Evolutionary conservation across 2,888 invertebrate genomes (phyloP), one percentile per base, ranked within the genome.

Genomic region (Anticlea derivata): DNA sequence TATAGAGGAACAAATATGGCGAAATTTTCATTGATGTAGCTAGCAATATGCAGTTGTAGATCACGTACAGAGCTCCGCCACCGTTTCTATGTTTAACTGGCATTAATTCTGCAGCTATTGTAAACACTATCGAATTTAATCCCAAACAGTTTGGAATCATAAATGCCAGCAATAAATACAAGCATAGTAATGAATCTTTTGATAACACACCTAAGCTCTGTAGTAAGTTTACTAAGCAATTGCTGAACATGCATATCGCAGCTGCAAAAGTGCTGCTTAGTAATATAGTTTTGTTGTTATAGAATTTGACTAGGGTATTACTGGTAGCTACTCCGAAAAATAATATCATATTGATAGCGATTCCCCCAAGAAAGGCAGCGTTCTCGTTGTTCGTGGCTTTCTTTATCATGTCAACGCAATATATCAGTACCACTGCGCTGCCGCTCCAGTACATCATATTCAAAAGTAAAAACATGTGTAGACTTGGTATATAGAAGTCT

Each of bases 11-110:
- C 10, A 63, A 47, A 47, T 63, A 63, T 0, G 61, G 61, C 0
- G 59, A 52, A 12, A 61, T 3, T 55, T 61, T 63, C 5, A 63
- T 41, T 5, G 59, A 54, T 2, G 54, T 45, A 0, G 59, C 34
- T 12, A 58, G 58, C 8, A 60, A 40, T 4, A 58, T 0, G 23
- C 59, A 59, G 0, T 55, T 47, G 10, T 44, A 49, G 20, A 56
- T 33, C 10, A 63, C 54, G 7, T 45, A 58, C 5, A 61, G 22
- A 2, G 55, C 58, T 1, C 61, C 63, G 0, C 65, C 65, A 12
- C 63, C 7, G 3, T 60, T 59, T 48, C 60, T 55, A 12, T 63
- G 60, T 20, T 63, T 61, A 0, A 65, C 61, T 0, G 65, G 65
- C 57, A 61, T 60, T 2, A 65, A 5, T 13, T 59, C 63, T 0